Evolutionary conservation across 1,140 invertebrate species (phyloP).

Genomic region (Neodiprion virginianus): DNA sequence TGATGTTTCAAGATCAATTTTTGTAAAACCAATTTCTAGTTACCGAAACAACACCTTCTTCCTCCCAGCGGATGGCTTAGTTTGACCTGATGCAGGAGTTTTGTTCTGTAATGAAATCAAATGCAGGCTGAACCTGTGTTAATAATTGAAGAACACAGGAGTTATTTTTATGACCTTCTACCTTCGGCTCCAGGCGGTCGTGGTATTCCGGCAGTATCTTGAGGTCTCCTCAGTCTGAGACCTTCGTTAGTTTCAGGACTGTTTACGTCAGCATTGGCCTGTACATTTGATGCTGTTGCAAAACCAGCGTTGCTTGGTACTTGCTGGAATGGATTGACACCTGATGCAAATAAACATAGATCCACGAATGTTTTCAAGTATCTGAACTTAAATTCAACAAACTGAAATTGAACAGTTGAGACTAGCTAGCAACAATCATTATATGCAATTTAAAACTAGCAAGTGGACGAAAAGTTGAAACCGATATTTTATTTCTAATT

Average conservation of each 20-base stretch:
- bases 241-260: constrained; percentile 35
- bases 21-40: no score
- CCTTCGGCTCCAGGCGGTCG: constrained; percentile 50
- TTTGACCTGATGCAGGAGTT: constrained; percentile 35
- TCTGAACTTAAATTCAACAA: not conserved
- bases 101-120: constrained; percentile 37
- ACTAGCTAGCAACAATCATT: no score
- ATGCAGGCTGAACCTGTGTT: constrained; percentile 38
- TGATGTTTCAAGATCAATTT: no score
- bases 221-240: constrained; percentile 39
- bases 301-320: constrained; percentile 30
- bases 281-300: constrained; percentile 29
- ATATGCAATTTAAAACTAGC: not conserved
- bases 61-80: no score
- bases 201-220: constrained; percentile 40
- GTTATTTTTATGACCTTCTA: constrained; percentile 52
- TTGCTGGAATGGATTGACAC: constrained; percentile 32
- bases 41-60: no score
- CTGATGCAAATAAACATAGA: constrained; percentile 20
- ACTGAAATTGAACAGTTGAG: not conserved
- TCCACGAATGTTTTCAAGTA: not conserved
- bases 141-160: constrained; percentile 17
- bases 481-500: constrained; percentile 1
- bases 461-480: not conserved
- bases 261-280: constrained; percentile 21